Evolutionary conservation across 1,140 invertebrate species (phyloP).

Genomic region (Adelges cooleyi): DNA sequence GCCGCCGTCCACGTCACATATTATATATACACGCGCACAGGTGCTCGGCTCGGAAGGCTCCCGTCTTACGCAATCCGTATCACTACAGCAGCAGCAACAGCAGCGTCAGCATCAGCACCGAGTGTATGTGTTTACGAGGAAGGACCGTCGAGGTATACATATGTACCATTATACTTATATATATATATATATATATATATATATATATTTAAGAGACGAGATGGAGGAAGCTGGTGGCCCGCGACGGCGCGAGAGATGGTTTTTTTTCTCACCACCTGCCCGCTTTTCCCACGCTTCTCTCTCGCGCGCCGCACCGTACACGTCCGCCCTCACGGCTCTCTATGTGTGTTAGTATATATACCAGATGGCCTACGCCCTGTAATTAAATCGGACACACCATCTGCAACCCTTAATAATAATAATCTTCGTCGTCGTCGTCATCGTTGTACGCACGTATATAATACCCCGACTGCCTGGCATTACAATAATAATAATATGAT

Average conservation of each 20-base stretch:
- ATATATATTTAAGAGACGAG: too few species aligned
- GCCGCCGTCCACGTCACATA: not conserved
- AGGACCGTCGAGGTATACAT: too few species aligned
- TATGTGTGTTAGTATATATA: not conserved
- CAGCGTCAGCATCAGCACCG: not conserved
- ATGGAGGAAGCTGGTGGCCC: not conserved
- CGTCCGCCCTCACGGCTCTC: not conserved
- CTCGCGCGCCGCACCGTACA: not conserved
- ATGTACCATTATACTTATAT: too few species aligned
- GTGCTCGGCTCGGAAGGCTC: not conserved
- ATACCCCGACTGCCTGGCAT: too few species aligned
- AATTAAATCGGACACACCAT: slow-evolving; percentile 16
- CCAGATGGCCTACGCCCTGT: slow-evolving; percentile 18
- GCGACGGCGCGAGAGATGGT: not conserved
- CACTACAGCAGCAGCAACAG: not conserved
- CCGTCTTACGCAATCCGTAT: slow-evolving; percentile 23
- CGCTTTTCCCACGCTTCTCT: slow-evolving; percentile 27
- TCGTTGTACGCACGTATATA: too few species aligned
- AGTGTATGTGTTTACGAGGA: not conserved
- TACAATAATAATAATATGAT: too few species aligned
- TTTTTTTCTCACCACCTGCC: slow-evolving; percentile 23
- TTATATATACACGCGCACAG: not conserved
- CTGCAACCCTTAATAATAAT: slow-evolving; percentile 14
- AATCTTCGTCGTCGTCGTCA: not conserved
- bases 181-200: too few species aligned